Base-by-base conservation (phyloP, 64 coral and sea anemone genomes). In the Exaiptasia diaphana region DNA sequence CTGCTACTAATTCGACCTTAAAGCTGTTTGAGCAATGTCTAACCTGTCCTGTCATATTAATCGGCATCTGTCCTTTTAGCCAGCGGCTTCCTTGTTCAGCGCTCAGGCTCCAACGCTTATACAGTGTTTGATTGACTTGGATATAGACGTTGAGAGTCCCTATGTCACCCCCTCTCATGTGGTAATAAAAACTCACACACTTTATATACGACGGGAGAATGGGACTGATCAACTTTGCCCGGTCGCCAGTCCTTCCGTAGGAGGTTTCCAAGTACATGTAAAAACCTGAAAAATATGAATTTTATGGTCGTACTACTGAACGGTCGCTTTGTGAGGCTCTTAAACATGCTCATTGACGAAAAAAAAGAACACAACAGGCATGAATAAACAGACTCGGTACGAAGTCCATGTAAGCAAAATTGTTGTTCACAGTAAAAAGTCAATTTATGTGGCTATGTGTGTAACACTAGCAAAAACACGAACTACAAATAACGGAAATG, bases 111-210 rank as follows among this genome's bases (percentile, higher is more conserved):
- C 65, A 83, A 45, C 68, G 42, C 12, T 30, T 65, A 35, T 35
- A n/a, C 23, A 58, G 30, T n/a, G 31, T 4, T 13, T 36, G 8
- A 20, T 65, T 14, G 10, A 14, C n/a, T 35, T 42, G 85, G 12
- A 83, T 82, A 42, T 99, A 93, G 10, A 99, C 85, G 38, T 80
- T 99, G 29, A 99, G 44, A 23, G 85, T 76, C 44, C 95, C 95
- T 53, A 99, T 99, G 17, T 89, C 72, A 14, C 81, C 18, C 20
- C 95, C 95, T 36, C 87, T 74, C 80, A 99, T 79, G 81, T 99
- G 95, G 34, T 89, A 99, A 48, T 99, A 99, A 31, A 99, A 92
- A 10, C 85, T 73, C n/a, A 99, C 77, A 38, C 95, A 99, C 38
- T 99, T 92, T 17, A 85, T 80, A 73, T 45, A 27, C 20, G 53